Conservation (phyloP, 2,888 invertebrate genomes). For the Plebejus melissa region DNA sequence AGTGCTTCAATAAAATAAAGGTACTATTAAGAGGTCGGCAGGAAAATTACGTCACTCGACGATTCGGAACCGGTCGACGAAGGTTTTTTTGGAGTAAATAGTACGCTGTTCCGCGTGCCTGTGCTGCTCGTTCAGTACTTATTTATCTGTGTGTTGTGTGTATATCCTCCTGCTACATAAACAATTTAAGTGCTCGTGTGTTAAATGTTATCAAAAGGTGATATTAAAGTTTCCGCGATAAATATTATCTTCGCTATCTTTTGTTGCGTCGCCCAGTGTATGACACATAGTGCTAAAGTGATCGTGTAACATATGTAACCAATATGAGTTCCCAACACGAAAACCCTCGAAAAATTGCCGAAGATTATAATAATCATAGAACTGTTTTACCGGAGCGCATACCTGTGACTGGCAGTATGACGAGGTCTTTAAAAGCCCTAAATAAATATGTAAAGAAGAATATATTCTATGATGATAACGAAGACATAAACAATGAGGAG, state of each 20-base stretch:
- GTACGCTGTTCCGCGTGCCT: slow-evolving; percentile 38
- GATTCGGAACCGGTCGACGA: slow-evolving; percentile 40
- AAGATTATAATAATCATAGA: slow-evolving; percentile 44
- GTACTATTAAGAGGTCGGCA: slow-evolving; percentile 11
- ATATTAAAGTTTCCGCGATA: slow-evolving; percentile 56
- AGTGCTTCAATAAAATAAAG: slow-evolving; percentile 10
- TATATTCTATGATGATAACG: slow-evolving; percentile 61
- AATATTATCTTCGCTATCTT: slow-evolving; percentile 49
- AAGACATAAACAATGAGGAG: slow-evolving; percentile 42
- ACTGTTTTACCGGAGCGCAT: slow-evolving; percentile 55
- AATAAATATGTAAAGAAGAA: slow-evolving; percentile 69
- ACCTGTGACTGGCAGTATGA: slow-evolving; percentile 57
- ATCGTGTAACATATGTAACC: slow-evolving; percentile 31
- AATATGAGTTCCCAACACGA: slow-evolving; percentile 35
- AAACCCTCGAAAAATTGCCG: slow-evolving; percentile 36
- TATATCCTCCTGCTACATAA: background rate
- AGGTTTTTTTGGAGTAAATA: slow-evolving; percentile 67
- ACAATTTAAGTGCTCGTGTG: slow-evolving; percentile 18
- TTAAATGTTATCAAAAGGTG: slow-evolving; percentile 48
- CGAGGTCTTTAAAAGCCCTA: slow-evolving; percentile 64
- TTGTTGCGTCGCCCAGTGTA: slow-evolving; percentile 44
- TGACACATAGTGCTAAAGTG: slow-evolving; percentile 43
- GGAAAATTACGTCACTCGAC: slow-evolving; percentile 21
- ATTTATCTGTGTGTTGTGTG: background rate
- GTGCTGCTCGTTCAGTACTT: background rate